A percentile compares a stretch with the other conserved stretches of the same genome.
Conservation (phyloP, 2,797 vertebrate genomes). For the Malacoctenus gilli region DNA sequence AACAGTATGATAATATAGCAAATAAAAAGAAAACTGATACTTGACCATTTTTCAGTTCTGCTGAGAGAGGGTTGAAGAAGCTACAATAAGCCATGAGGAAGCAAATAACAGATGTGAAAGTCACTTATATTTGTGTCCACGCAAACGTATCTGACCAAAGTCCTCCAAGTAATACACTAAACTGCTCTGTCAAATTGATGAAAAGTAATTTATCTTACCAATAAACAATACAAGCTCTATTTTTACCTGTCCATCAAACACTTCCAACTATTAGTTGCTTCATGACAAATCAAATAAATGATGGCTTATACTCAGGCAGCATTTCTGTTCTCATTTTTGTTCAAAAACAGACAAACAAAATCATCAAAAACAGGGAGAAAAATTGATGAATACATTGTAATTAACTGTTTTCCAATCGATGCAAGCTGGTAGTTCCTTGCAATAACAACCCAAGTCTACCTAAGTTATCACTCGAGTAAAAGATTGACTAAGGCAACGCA, state of each 20-base stretch:
- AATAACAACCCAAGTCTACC: conserved; percentile 14
- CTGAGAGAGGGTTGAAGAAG: background rate
- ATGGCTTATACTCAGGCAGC: background rate
- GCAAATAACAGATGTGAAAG: conserved; percentile 16
- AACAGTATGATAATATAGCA: no score
- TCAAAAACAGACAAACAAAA: conserved; percentile 2
- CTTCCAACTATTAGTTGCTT: conserved; percentile 11
- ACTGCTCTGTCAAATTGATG: conserved; percentile 18
- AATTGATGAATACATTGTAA: conserved; percentile 6
- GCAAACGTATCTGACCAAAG: conserved; percentile 24
- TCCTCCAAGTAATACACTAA: conserved; percentile 27
- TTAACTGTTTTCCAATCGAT: conserved; percentile 18
- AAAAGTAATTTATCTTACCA: conserved; percentile 21
- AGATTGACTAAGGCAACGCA: conserved; percentile 23
- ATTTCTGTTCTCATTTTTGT: conserved; percentile 14
- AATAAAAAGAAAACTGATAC: background rate
- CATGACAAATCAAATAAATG: conserved; percentile 32
- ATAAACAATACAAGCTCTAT: conserved; percentile 20
- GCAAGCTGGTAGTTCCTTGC: conserved; percentile 3
- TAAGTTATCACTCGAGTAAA: conserved; percentile 1
- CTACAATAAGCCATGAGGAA: conserved; percentile 3
- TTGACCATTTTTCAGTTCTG: background rate
- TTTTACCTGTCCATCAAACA: conserved; percentile 16
- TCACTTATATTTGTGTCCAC: conserved; percentile 20
- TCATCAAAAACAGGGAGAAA: conserved; percentile 13